Evolutionary conservation across 2,888 invertebrate genomes (phyloP), one percentile per base, ranked within the genome.

Genomic region (Unio delphinus): DNA sequence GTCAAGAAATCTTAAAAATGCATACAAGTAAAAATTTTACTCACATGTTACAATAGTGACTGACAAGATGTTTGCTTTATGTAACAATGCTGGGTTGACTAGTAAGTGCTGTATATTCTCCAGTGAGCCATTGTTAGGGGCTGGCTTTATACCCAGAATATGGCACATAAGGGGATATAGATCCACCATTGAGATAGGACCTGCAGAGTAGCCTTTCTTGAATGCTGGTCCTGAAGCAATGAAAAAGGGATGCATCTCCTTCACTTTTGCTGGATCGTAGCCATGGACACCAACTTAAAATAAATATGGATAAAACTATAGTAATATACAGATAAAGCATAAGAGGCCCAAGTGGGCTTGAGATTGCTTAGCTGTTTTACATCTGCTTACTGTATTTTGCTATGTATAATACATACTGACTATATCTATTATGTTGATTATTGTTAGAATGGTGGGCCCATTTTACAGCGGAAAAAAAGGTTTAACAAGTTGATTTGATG

Each of bases 201-300:
- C 70, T 1, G 72, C 63, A 7, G 64, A 45, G 66, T 74, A 78
- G 5, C 80, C 80, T 66, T 80, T 76, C 73, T 84, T 87, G 73
- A 89, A 88, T 2, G 84, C 86, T 64, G 88, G 88, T 17, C 94
- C 94, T 70, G 91, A 90, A 0, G 93, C 94, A 84, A 94, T 92
- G 86, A 94, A 94, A 80, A 93, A 92, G 15, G 94, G 93, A 76
- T 92, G 92, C 94, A 94, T 94, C 57, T 90, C 88, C 57, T 84
- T 68, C 3, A 90, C 88, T 55, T 68, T 67, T 34, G 86, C 87
- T 77, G 93, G 87, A 70, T 86, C 78, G 74, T 86, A 89, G 8
- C 90, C 90, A 81, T 90, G 90, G 30, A 74, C 70, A 45, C 89
- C 89, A 64, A 77, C 82, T 83, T 75, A 62, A 79, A 75, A 34